Percentiles rank a stretch among this genome's conserved stretches.
Evolutionary conservation across 2,888 invertebrate species (phyloP).

Genomic region (Parnassius mnemosyne): DNA sequence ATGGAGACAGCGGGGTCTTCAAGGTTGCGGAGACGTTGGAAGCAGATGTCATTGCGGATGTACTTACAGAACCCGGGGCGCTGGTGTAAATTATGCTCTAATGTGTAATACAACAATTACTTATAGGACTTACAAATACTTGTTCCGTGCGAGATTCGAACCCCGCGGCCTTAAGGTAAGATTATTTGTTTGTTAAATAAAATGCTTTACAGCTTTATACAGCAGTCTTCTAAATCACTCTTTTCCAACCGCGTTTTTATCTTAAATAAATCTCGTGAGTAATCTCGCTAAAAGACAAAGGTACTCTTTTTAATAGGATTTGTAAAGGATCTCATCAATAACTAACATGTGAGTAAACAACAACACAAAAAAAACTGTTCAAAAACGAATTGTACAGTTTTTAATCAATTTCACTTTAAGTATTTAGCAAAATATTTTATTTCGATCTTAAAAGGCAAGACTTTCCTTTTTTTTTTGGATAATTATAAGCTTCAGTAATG

Average conservation of each 20-base stretch:
- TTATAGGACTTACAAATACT: no score
- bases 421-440: no score
- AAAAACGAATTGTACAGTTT: neutral
- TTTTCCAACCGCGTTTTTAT: conserved; percentile 9
- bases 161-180: no score
- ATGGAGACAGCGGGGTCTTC: neutral
- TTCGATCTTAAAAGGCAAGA: no score
- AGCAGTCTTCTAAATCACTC: conserved; percentile 10
- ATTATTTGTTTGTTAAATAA: no score
- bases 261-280: conserved; percentile 11
- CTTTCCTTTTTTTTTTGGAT: no score
- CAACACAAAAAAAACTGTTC: neutral
- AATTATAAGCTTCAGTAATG: no score
- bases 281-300: conserved; percentile 11
- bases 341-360: neutral
- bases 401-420: no score
- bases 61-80: neutral
- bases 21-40: neutral
- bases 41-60: neutral
- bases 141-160: no score
- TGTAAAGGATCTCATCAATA: conserved; percentile 3
- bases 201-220: neutral
- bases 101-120: no score
- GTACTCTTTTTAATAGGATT: conserved; percentile 5
- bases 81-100: neutral